phyloP scores from a whole-genome alignment of 2,113 vertebrate species.

The Climacteris rufus region DNA sequence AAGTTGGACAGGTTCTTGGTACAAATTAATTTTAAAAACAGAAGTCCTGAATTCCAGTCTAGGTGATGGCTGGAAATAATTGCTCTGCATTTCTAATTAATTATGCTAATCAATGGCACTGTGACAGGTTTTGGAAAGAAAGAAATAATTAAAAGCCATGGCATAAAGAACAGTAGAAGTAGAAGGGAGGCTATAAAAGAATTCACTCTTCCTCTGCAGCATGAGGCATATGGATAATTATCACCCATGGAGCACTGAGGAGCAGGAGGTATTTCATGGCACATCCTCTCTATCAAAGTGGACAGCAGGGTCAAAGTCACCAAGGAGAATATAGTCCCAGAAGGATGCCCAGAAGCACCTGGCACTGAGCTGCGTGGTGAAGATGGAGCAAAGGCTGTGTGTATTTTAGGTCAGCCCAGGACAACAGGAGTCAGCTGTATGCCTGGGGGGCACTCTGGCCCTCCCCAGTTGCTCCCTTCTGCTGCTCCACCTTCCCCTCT shows the following conservation, averaged over 20 bases:
- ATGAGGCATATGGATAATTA: neutral
- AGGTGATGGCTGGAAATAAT: neutral
- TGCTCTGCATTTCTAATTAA: neutral
- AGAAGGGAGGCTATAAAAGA: neutral
- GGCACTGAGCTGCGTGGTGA: neutral
- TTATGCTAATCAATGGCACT: neutral
- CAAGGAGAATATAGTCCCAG: neutral
- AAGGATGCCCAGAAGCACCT: neutral
- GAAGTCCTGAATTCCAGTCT: neutral
- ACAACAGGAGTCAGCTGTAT: neutral
- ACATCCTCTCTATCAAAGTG: neutral
- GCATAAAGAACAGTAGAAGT: neutral
- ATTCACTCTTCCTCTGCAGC: neutral
- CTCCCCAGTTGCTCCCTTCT: neutral
- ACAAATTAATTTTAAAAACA: neutral
- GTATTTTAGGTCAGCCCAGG: neutral
- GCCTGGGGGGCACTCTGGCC: accelerated
- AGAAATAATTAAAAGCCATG: neutral
- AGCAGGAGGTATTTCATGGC: neutral
- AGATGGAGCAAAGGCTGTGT: neutral
- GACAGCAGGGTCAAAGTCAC: neutral
- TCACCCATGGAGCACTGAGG: neutral
- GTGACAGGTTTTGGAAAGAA: neutral
- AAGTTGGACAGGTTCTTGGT: neutral
- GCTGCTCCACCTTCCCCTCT: neutral